Evolutionary conservation across 2,888 invertebrate species (phyloP).

Genomic region (Diabrotica balteata): DNA sequence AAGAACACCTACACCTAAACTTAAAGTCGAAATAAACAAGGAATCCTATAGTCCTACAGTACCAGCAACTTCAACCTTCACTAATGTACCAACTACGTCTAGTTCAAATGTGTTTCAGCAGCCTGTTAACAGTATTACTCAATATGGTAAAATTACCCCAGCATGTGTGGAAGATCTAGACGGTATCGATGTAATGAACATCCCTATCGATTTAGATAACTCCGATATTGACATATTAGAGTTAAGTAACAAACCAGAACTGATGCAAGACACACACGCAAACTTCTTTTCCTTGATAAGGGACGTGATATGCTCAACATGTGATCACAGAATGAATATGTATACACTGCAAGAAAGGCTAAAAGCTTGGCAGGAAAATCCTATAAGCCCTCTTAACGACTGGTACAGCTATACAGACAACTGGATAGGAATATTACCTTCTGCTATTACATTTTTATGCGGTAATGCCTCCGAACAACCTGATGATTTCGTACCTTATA

Average conservation of each 20-base stretch:
- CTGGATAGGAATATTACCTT: conserved; percentile 78
- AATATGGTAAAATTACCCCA: conserved; percentile 54
- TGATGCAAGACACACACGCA: conserved; percentile 83
- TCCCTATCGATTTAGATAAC: conserved; percentile 78
- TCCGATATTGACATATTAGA: conserved; percentile 62
- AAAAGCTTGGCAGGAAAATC: conserved; percentile 77
- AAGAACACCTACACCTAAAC: conserved; percentile 32
- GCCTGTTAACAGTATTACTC: conserved; percentile 43
- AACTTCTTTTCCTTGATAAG: conserved; percentile 88
- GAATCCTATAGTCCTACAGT: conserved; percentile 21
- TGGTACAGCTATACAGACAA: conserved; percentile 76
- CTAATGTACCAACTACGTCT: conserved; percentile 10
- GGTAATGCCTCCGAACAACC: conserved; percentile 83
- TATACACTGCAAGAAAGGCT: conserved; percentile 77
- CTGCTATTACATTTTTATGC: conserved; percentile 83
- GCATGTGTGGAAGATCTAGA: conserved; percentile 65
- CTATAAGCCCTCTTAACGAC: conserved; percentile 81
- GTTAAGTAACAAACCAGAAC: conserved; percentile 63
- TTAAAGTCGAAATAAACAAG: conserved; percentile 36
- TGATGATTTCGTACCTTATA: conserved; percentile 87
- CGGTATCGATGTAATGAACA: conserved; percentile 77
- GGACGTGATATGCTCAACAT: conserved; percentile 85
- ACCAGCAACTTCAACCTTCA: conserved; percentile 19
- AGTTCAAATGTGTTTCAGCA: conserved; percentile 36
- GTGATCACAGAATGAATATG: conserved; percentile 83